These are phyloP conservation scores for Columba janthina DNA, from an alignment of 2,113 vertebrate species.

Conservation along the genomic window DNA sequence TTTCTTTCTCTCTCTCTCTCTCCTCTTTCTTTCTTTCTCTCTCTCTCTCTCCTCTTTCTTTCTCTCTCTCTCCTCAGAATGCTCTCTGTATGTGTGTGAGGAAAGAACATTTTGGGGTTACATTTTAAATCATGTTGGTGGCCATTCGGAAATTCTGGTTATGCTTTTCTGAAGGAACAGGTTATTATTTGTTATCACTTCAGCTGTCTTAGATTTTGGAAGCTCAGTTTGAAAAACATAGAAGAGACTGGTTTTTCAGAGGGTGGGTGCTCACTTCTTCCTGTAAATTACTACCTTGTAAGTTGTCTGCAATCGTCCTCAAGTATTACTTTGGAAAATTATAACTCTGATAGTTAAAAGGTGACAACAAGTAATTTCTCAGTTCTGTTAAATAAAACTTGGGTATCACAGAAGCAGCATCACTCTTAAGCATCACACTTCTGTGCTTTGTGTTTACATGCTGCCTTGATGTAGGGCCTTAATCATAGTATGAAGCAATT, in stretches of 20 bases:
- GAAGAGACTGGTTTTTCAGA: background rate
- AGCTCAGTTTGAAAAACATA: background rate
- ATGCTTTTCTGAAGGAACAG: background rate
- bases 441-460: background rate
- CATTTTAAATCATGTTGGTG: background rate
- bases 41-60: too few species aligned
- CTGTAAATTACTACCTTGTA: background rate
- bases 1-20: too few species aligned
- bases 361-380: conserved; percentile 1
- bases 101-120: background rate
- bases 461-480: background rate
- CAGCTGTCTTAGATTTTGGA: background rate
- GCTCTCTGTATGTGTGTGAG: background rate
- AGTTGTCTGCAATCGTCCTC: background rate
- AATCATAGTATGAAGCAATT: background rate
- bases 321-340: conserved; percentile 12
- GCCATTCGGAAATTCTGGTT: background rate
- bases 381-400: background rate
- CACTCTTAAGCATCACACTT: background rate
- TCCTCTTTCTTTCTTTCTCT: too few species aligned
- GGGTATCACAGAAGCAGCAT: background rate
- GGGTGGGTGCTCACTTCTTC: background rate
- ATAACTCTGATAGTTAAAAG: background rate
- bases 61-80: background rate
- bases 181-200: background rate